phyloP scores from a whole-genome alignment of 2,113 vertebrate species.

The Carollia perspicillata region DNA sequence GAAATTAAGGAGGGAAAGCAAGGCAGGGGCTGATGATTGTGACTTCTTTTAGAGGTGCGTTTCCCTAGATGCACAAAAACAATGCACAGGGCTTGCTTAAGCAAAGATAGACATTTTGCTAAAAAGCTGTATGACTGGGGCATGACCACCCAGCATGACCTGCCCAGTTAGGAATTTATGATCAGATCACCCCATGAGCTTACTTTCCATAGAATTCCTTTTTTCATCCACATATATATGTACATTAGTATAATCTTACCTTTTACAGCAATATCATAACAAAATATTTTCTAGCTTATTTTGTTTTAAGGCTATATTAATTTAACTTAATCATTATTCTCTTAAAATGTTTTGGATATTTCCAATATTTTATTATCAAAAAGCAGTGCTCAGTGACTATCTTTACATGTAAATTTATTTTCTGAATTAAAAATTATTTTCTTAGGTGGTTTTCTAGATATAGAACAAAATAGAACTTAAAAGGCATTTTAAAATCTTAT shows the following conservation, averaged over 20 bases:
- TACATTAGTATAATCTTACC: background rate
- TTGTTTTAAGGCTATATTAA: background rate
- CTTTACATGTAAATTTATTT: background rate
- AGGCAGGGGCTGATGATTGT: too few species aligned
- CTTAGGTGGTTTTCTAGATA: background rate
- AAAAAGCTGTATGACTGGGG: background rate
- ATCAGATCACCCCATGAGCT: background rate
- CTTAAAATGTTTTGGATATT: background rate
- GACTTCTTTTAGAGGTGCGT: background rate
- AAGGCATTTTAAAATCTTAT: background rate
- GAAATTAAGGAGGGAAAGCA: background rate
- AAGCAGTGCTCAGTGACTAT: background rate
- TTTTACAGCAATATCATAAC: background rate
- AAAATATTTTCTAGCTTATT: background rate
- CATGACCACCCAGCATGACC: too few species aligned
- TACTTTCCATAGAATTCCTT: background rate
- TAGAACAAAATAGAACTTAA: conserved; percentile 6
- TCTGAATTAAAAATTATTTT: background rate
- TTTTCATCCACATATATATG: background rate
- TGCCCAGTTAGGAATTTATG: background rate
- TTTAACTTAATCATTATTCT: background rate
- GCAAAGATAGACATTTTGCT: background rate
- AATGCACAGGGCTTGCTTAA: background rate
- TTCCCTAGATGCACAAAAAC: background rate
- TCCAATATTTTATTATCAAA: background rate